phyloP scores from a whole-genome alignment of 2,888 invertebrate species.

The Orthosia cruda region DNA sequence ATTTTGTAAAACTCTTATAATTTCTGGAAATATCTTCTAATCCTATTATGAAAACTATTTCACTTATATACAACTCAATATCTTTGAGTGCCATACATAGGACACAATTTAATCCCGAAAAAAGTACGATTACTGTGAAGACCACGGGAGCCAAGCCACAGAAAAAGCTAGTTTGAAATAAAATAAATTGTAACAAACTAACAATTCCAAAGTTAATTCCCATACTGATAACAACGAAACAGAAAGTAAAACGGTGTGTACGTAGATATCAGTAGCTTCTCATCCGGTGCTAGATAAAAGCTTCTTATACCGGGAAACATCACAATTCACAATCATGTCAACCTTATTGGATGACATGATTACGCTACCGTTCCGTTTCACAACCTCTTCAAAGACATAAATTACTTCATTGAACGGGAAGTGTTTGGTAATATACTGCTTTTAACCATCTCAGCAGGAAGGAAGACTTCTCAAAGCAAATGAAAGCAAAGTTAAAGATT shows the following conservation, averaged over 20 bases:
- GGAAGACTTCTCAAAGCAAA: not conserved
- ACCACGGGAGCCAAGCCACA: too few species aligned
- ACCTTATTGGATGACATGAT: slow-evolving; percentile 2
- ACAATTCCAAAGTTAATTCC: slow-evolving; percentile 29
- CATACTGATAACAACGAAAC: slow-evolving; percentile 38
- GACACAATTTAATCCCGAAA: too few species aligned
- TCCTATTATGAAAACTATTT: too few species aligned
- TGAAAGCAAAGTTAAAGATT: not conserved
- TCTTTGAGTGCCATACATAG: too few species aligned
- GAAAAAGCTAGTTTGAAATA: not conserved
- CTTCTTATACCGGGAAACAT: slow-evolving; percentile 3
- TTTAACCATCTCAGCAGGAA: not conserved
- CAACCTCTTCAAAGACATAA: not conserved
- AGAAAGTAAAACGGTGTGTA: slow-evolving; percentile 16
- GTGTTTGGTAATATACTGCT: not conserved
- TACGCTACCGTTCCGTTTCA: slow-evolving; percentile 15
- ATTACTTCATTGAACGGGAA: slow-evolving; percentile 5
- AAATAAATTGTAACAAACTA: not conserved
- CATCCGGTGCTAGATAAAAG: slow-evolving; percentile 45
- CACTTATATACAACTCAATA: too few species aligned
- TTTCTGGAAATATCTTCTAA: too few species aligned
- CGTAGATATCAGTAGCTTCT: slow-evolving; percentile 36
- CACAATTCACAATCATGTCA: slow-evolving; percentile 22
- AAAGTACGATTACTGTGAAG: too few species aligned
- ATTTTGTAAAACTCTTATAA: too few species aligned